Percentiles rank a stretch among this genome's conserved stretches.
Conservation (phyloP, 2,797 vertebrate genomes). For the Iguana delicatissima region DNA sequence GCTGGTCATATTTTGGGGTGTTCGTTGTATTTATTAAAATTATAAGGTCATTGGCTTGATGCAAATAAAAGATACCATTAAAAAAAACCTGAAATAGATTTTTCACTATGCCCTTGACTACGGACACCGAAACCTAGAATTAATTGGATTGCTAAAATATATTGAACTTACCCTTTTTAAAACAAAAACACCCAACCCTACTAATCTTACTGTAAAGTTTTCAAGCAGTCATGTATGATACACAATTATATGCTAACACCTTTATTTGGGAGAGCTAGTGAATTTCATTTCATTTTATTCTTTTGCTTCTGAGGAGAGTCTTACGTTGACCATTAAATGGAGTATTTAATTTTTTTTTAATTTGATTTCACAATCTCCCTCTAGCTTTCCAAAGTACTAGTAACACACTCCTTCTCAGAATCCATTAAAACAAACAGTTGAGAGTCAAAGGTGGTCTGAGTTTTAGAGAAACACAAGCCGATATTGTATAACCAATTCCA, state of each 20-base stretch:
- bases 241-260: conserved; percentile 4
- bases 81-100: no score
- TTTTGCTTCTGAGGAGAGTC: background rate
- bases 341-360: no score
- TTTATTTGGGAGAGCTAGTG: background rate
- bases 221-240: conserved; percentile 42
- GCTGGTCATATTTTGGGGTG: no score
- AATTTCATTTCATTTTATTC: background rate
- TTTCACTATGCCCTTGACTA: background rate
- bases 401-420: conserved; percentile 60
- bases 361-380: conserved; percentile 70
- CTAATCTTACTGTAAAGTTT: conserved; percentile 33
- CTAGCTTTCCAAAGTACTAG: conserved; percentile 68
- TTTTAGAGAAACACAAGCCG: conserved; percentile 65
- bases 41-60: no score
- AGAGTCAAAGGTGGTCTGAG: conserved; percentile 76
- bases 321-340: conserved; percentile 21
- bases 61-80: no score
- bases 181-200: background rate
- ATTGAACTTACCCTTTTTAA: conserved; percentile 36
- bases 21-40: no score
- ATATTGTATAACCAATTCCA: conserved; percentile 72
- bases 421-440: conserved; percentile 65
- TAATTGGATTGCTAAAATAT: conserved; percentile 52
- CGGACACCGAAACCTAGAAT: conserved; percentile 37